A percentile compares a stretch with the other conserved stretches of the same genome.
Evolutionary conservation across 1,140 invertebrate species (phyloP).

Genomic region (Sinella curviseta): DNA sequence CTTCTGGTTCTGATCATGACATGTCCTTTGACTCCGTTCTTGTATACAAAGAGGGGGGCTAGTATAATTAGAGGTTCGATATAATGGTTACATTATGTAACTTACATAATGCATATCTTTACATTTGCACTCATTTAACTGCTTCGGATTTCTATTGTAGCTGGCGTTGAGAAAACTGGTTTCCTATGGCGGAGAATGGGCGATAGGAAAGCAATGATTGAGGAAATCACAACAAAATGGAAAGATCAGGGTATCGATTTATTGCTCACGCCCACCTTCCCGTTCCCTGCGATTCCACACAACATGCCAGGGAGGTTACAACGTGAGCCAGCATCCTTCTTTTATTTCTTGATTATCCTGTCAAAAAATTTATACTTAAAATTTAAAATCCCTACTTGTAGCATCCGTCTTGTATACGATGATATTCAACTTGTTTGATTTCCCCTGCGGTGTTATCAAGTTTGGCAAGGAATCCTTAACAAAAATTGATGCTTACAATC

Average conservation of each 20-base stretch:
- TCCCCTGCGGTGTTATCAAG: conserved; percentile 1
- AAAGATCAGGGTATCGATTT: conserved; percentile 38
- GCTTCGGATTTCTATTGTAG: conserved; percentile 32
- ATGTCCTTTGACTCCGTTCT: not conserved
- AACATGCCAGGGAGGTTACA: conserved; percentile 35
- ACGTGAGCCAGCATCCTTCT: conserved; percentile 30
- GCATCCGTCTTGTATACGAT: not conserved
- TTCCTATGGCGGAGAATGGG: conserved; percentile 36
- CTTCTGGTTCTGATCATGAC: conserved; percentile 3
- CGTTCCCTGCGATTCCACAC: conserved; percentile 45
- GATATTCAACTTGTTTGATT: conserved; percentile 14
- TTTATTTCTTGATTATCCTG: not conserved
- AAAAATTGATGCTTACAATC: not conserved
- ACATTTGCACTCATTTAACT: conserved; percentile 38
- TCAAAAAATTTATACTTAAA: too few relatives aligned
- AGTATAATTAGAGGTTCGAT: not conserved
- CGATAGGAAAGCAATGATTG: conserved; percentile 32
- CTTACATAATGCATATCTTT: conserved; percentile 36
- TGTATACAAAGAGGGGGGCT: not conserved
- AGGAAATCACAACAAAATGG: conserved; percentile 40
- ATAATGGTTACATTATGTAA: not conserved
- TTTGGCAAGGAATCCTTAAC: not conserved
- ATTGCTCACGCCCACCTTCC: conserved; percentile 40
- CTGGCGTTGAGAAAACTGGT: conserved; percentile 33
- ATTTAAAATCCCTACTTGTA: not conserved